phyloP scores from a whole-genome alignment of 2,113 vertebrate species.

The Calyptommatus sinebrachiatus region DNA sequence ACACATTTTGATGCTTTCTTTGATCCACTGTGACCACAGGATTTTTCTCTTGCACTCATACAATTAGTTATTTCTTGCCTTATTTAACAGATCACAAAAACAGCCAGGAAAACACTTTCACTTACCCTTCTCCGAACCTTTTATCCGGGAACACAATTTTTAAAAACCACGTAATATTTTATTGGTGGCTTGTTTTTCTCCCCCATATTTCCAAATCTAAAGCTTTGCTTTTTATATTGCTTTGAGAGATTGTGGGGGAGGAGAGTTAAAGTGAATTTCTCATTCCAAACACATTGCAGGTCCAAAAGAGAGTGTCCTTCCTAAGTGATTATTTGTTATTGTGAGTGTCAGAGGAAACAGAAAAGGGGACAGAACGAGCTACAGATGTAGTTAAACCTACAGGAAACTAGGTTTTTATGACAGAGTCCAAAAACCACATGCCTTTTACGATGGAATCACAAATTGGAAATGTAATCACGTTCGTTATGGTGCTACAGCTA shows the following conservation, averaged over 20 bases:
- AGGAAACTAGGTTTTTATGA: constrained; percentile 52
- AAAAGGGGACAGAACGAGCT: constrained; percentile 35
- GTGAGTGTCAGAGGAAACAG: constrained; percentile 50
- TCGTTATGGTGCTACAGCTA: constrained; percentile 45
- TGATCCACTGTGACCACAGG: constrained; percentile 27
- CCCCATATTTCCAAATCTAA: constrained; percentile 16
- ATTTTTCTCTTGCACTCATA: constrained; percentile 21
- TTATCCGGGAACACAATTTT: background rate
- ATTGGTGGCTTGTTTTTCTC: background rate
- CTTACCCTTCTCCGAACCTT: constrained; percentile 14
- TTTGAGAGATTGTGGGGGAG: background rate
- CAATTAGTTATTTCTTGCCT: constrained; percentile 5
- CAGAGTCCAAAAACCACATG: constrained; percentile 46
- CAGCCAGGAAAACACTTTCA: constrained; percentile 8
- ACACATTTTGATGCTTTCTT: constrained; percentile 36
- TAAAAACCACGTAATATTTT: constrained; percentile 12
- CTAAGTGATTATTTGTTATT: constrained; percentile 65
- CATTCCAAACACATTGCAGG: constrained; percentile 51
- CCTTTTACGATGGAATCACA: constrained; percentile 46
- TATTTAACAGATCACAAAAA: constrained; percentile 41
- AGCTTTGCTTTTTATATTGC: constrained; percentile 37
- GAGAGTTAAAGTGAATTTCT: constrained; percentile 1
- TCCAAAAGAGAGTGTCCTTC: constrained; percentile 44
- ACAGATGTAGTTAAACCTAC: constrained; percentile 52
- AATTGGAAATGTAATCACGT: constrained; percentile 54